Evolutionary conservation across 2,888 invertebrate genomes (phyloP).

Genomic region (Cynaeus angustus): DNA sequence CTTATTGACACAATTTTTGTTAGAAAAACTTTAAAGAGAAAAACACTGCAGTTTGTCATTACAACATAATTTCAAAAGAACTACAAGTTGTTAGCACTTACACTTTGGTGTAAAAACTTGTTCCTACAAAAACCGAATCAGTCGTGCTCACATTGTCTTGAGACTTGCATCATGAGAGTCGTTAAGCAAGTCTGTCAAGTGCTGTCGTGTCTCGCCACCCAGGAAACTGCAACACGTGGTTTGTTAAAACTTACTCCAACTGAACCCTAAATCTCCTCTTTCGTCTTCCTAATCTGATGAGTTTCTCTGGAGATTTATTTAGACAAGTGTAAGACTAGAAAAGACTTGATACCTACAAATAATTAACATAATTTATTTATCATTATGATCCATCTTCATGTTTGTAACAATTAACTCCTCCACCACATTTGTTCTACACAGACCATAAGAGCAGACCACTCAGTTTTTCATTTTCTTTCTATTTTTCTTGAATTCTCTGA

Average conservation of each 20-base stretch:
- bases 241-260: constrained; percentile 65
- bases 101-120: neutral
- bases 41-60: neutral
- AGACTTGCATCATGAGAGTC: constrained; percentile 52
- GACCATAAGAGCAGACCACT: too few relatives aligned
- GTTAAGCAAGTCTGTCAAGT: constrained; percentile 65
- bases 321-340: constrained; percentile 8
- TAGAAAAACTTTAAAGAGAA: too few relatives aligned
- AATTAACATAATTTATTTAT: constrained; percentile 28
- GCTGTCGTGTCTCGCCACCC: constrained; percentile 60
- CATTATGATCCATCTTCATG: too few relatives aligned
- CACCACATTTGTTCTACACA: too few relatives aligned
- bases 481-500: too few relatives aligned
- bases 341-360: constrained; percentile 7
- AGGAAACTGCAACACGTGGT: constrained; percentile 67
- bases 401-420: too few relatives aligned
- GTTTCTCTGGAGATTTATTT: constrained; percentile 42
- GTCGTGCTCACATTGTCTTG: constrained; percentile 24
- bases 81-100: neutral
- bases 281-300: constrained; percentile 63
- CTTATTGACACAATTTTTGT: too few relatives aligned
- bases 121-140: constrained; percentile 14
- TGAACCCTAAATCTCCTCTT: constrained; percentile 62
- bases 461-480: too few relatives aligned
- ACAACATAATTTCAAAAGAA: neutral